A percentile compares a stretch with the other conserved stretches of the same genome.
Conservation (phyloP, 2,113 vertebrate genomes). For the Muscicapa adusta region DNA sequence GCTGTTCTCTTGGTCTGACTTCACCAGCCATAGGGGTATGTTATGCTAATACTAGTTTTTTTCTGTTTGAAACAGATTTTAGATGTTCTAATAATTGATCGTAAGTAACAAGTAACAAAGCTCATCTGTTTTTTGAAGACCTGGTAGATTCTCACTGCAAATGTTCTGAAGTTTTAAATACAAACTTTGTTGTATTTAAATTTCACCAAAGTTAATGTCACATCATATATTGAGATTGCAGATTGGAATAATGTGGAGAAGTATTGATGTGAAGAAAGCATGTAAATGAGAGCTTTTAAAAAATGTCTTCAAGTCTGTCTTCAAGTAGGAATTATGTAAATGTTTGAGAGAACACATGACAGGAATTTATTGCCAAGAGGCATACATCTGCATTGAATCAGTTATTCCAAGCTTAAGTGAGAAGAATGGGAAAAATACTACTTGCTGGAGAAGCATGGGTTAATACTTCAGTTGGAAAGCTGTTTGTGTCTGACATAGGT, state of each 20-base stretch:
- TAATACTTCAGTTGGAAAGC: background rate
- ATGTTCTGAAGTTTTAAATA: background rate
- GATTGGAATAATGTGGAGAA: background rate
- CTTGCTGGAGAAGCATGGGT: background rate
- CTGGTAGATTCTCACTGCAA: background rate
- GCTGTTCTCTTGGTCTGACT: background rate
- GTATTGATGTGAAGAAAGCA: fast-evolving
- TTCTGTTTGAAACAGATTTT: background rate
- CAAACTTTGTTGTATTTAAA: background rate
- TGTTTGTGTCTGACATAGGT: background rate
- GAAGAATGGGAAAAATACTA: background rate
- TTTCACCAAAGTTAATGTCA: background rate
- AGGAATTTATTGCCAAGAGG: background rate
- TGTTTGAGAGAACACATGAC: background rate
- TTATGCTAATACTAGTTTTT: background rate
- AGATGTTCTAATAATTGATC: background rate
- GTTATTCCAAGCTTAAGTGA: background rate
- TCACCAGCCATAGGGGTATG: background rate
- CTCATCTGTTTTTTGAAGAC: background rate
- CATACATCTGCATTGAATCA: background rate
- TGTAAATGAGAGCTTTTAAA: background rate
- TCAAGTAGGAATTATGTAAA: background rate
- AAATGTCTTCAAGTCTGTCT: background rate
- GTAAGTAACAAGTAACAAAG: background rate
- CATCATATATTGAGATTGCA: background rate